Conservation (phyloP, 2,888 invertebrate genomes). For the Drosophila cracens region DNA sequence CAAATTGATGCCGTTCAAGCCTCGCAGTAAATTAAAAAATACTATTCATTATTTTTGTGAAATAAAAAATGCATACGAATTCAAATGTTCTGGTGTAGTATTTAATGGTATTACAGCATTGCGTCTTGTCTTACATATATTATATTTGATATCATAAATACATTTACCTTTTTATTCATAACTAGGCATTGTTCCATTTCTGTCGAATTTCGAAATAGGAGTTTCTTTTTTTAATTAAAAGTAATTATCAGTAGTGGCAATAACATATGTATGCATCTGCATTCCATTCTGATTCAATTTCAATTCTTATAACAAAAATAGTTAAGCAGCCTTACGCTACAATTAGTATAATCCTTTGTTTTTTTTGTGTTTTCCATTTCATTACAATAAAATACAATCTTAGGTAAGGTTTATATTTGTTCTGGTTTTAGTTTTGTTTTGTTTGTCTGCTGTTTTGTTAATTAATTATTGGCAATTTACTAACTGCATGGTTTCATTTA, state of each 20-base stretch:
- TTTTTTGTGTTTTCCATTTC: slow-evolving; percentile 21
- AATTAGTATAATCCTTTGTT: slow-evolving; percentile 40
- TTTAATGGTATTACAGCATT: slow-evolving; percentile 80
- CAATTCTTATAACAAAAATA: slow-evolving; percentile 73
- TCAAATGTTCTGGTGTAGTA: slow-evolving; percentile 62
- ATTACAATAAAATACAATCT: slow-evolving; percentile 72
- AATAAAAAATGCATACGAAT: slow-evolving; percentile 19
- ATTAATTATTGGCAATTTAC: slow-evolving; percentile 79
- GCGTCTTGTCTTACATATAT: slow-evolving; percentile 70
- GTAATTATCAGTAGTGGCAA: slow-evolving; percentile 70
- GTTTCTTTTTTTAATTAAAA: slow-evolving; percentile 62
- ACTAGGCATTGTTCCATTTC: slow-evolving; percentile 58
- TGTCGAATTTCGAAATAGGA: slow-evolving; percentile 40
- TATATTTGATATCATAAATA: slow-evolving; percentile 73
- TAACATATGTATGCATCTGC: slow-evolving; percentile 58
- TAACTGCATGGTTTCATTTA: slow-evolving; percentile 69
- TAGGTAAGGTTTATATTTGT: slow-evolving; percentile 72
- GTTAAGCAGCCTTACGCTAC: slow-evolving; percentile 48
- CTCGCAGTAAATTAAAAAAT: slow-evolving; percentile 3
- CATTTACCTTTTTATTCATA: slow-evolving; percentile 66
- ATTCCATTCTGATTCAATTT: slow-evolving; percentile 26
- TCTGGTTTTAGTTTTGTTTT: slow-evolving; percentile 53
- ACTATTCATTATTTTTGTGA: not conserved
- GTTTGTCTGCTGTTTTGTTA: slow-evolving; percentile 43
- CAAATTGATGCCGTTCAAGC: not conserved